A percentile compares a stretch with the other conserved stretches of the same genome.
phyloP scores from a whole-genome alignment of 2,797 vertebrate genomes.

The Caiman crocodilus region DNA sequence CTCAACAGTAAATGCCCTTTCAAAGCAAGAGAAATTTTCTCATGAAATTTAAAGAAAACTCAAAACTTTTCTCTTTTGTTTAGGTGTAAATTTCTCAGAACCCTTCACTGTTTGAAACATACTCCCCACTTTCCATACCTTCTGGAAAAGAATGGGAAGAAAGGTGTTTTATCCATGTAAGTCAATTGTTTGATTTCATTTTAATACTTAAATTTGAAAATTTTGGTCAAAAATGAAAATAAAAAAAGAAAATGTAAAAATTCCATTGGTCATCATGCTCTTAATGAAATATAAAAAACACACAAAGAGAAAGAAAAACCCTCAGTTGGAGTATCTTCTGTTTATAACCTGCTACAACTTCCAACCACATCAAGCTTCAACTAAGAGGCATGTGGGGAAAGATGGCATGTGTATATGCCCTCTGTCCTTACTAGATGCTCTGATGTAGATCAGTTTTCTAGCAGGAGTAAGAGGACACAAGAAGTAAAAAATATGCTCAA shows the following conservation, averaged over 20 bases:
- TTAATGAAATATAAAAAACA: too few species aligned
- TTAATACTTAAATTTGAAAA: neutral
- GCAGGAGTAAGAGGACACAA: too few species aligned
- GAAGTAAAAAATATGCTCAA: too few species aligned
- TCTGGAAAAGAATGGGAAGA: neutral
- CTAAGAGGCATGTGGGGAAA: too few species aligned
- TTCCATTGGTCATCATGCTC: too few species aligned
- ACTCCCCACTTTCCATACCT: neutral
- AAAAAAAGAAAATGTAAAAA: neutral
- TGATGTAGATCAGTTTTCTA: too few species aligned
- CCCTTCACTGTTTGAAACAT: neutral
- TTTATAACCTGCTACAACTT: too few species aligned
- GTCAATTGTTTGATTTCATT: neutral
- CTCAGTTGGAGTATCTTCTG: too few species aligned
- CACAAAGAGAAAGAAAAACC: too few species aligned
- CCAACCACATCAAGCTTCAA: too few species aligned
- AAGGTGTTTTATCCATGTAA: neutral
- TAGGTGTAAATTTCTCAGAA: neutral
- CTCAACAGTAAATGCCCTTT: slow-evolving; percentile 17
- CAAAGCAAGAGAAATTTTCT: neutral
- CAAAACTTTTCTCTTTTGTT: neutral
- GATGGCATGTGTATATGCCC: too few species aligned
- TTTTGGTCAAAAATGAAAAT: accelerated
- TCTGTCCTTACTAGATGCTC: too few species aligned
- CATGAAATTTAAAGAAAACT: neutral